A percentile compares a stretch with the other conserved stretches of the same genome.
phyloP scores from a whole-genome alignment of 1,140 invertebrate species.

The Amphibalanus amphitrite region DNA sequence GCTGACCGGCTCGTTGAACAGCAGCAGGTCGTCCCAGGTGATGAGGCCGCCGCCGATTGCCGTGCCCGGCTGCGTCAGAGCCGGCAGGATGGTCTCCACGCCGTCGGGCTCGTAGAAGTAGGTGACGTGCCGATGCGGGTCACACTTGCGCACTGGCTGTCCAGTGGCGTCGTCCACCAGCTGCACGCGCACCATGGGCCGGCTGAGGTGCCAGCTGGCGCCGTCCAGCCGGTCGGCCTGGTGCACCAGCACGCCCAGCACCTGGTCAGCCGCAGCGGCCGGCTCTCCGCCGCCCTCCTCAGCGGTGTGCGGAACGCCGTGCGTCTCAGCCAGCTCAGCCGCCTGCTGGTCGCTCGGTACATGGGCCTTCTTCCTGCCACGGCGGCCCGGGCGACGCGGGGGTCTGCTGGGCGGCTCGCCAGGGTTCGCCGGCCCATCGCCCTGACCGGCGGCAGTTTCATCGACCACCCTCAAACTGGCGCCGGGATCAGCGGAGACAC shows the following conservation, averaged over 20 bases:
- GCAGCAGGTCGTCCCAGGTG: neutral
- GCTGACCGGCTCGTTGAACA: neutral
- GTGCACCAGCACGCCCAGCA: neutral
- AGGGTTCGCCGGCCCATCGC: neutral
- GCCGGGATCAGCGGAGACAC: too few species aligned
- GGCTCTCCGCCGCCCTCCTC: too few species aligned
- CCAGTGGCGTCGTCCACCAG: neutral
- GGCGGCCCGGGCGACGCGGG: too few species aligned
- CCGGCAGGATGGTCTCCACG: neutral
- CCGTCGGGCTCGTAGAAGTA: neutral
- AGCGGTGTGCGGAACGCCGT: too few species aligned
- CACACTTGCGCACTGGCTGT: neutral
- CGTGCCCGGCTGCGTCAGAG: neutral
- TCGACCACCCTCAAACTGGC: neutral
- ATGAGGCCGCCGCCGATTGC: neutral
- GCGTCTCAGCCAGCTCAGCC: neutral
- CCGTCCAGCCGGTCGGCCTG: neutral
- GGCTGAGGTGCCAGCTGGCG: neutral
- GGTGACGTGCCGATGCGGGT: neutral
- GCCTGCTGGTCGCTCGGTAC: neutral
- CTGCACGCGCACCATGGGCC: neutral
- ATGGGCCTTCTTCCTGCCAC: neutral
- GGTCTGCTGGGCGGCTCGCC: neutral
- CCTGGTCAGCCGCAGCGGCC: neutral
- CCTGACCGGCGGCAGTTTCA: neutral